Evolutionary conservation across 1,140 invertebrate genomes (phyloP).

Genomic region (Cydia fagiglandana): DNA sequence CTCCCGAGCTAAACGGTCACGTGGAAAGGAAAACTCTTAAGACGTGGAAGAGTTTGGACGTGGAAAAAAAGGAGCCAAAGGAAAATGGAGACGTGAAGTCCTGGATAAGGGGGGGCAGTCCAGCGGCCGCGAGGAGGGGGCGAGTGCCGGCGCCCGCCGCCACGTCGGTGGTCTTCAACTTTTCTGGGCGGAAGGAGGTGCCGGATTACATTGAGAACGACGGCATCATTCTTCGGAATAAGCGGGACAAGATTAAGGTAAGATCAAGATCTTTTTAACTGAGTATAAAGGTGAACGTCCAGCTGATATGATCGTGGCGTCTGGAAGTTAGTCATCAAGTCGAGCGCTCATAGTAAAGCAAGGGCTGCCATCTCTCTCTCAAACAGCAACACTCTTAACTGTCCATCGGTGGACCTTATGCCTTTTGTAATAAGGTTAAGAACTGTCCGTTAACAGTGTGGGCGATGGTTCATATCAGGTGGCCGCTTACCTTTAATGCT

Average conservation of each 20-base stretch:
- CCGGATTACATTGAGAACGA: conserved; percentile 95
- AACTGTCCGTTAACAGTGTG: too few species aligned
- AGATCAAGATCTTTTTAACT: conserved; percentile 61
- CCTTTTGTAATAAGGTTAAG: too few species aligned
- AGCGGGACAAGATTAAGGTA: conserved; percentile 85
- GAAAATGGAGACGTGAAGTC: conserved; percentile 42
- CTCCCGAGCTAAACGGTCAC: conserved; percentile 60
- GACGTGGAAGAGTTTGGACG: conserved; percentile 36
- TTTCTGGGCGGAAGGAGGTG: conserved; percentile 89
- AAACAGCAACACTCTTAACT: too few species aligned
- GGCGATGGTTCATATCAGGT: not conserved
- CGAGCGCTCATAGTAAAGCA: too few species aligned
- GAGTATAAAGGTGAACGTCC: not conserved
- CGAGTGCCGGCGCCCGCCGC: conserved; percentile 60
- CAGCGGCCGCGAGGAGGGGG: conserved; percentile 42
- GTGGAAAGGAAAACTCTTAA: conserved; percentile 41
- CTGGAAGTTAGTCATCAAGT: too few species aligned
- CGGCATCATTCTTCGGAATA: conserved; percentile 85
- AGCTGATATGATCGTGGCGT: not conserved
- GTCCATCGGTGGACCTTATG: too few species aligned
- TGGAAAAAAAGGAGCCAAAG: conserved; percentile 56
- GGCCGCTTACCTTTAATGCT: not conserved
- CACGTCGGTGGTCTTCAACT: conserved; percentile 92
- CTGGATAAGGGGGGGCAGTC: conserved; percentile 43
- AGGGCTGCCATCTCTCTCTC: too few species aligned